phyloP scores from a whole-genome alignment of 2,113 vertebrate species.

The Crypturellus undulatus region DNA sequence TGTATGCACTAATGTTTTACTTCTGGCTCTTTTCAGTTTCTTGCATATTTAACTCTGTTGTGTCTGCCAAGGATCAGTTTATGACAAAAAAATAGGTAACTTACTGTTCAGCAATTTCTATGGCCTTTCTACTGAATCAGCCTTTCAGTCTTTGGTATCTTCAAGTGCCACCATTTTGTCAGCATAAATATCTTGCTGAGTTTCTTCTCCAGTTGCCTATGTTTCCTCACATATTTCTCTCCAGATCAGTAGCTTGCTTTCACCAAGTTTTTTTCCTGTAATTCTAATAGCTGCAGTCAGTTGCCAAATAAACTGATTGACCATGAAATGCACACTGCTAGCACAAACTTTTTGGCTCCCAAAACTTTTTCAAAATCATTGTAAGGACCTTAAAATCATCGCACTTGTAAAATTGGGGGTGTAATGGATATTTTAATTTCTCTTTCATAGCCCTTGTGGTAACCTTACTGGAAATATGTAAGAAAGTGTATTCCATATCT shows the following conservation, averaged over 20 bases:
- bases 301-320: not conserved
- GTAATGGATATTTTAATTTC: not conserved
- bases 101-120: not conserved
- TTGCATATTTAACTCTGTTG: not conserved
- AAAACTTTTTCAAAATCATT: not conserved
- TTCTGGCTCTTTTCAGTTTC: not conserved
- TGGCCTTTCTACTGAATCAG: not conserved
- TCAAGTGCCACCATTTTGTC: not conserved
- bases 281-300: not conserved
- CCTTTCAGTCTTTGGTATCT: not conserved
- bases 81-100: not conserved
- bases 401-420: not conserved
- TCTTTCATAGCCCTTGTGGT: not conserved
- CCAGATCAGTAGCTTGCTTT: not conserved
- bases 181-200: not conserved
- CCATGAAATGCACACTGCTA: not conserved
- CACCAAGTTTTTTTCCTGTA: not conserved
- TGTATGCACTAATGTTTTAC: not conserved
- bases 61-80: not conserved
- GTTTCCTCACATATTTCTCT: not conserved
- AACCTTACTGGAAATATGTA: not conserved
- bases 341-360: not conserved
- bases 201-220: not conserved
- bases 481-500: not conserved
- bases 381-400: not conserved